Base-by-base conservation (phyloP, 2,797 vertebrate species). In the Myotis daubentonii region DNA sequence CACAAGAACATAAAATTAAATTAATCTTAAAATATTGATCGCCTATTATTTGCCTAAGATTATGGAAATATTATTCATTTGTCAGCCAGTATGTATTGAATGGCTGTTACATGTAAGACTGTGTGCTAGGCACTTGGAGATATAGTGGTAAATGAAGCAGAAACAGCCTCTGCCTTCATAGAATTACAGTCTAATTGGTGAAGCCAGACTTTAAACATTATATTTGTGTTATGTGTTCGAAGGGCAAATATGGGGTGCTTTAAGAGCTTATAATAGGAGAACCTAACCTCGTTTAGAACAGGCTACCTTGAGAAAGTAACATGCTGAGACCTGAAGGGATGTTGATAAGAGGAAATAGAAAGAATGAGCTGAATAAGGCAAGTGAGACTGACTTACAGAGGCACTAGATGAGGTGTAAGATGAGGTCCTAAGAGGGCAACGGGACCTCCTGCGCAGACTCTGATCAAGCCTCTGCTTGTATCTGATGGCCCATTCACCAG, bases 1-100 rank as follows among this genome's bases (percentile, higher is more conserved):
- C 82, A 65, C 3, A 82, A 57, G 71, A 90, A 68, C 17, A 83
- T 53, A 70, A 89, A 85, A 78, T 70, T 86, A 55, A 94, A 80
- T 92, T 92, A 72, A 51, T 87, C 71, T 66, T 41, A 62, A 71
- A 87, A 47, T 78, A 68, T 57, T 66, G 36, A 74, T 85, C 70
- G 16, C 28, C n/a, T 79, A 5, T 86, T 92, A 80, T 60, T 92
- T 79, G 6, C 51, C 51, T 94, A 62, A 75, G 60, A 51, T 79
- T 94, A 33, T 78, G 55, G 25, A 47, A 70, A 41, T 72, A 78
- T 68, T 33, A 86, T 49, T 82, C 6, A 70, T 47, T 76, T 60
- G 30, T 55, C 81, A 86, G 62, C 22, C 17, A 68, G 47, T 89
- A 25, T 49, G 62, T 84, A 36, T 33, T 87, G 41, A 70, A 19